phyloP scores from a whole-genome alignment of 1,140 invertebrate genomes.

The Drosophila kanapiae region DNA sequence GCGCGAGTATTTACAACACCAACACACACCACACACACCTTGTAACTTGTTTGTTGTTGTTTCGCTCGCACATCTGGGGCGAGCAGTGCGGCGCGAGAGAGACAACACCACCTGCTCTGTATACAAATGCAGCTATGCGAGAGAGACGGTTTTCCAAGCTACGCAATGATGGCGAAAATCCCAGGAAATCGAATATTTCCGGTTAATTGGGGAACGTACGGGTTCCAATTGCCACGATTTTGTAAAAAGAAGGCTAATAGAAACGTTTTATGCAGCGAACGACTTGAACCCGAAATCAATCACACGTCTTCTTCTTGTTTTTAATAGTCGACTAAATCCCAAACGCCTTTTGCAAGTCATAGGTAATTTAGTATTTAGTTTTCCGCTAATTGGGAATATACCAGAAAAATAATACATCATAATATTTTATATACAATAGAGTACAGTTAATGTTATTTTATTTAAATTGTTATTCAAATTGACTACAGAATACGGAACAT shows the following conservation, averaged over 20 bases:
- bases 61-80: conserved; percentile 70
- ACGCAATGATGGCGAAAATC: conserved; percentile 29
- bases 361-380: not conserved
- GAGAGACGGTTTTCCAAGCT: conserved; percentile 44
- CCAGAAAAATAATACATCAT: no score
- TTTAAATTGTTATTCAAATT: not conserved
- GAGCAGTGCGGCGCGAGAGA: conserved; percentile 60
- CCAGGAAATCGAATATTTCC: not conserved
- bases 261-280: conserved; percentile 19
- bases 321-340: conserved; percentile 14
- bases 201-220: not conserved
- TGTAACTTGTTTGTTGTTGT: conserved; percentile 83
- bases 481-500: no score
- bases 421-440: no score
- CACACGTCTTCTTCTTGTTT: conserved; percentile 21
- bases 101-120: conserved; percentile 72
- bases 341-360: conserved; percentile 3
- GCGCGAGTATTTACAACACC: conserved; percentile 74
- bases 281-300: conserved; percentile 18
- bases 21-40: conserved; percentile 66
- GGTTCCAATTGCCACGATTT: conserved; percentile 8
- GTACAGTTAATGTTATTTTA: no score
- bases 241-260: conserved; percentile 21
- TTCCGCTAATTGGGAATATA: conserved; percentile 9
- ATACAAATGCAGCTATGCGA: conserved; percentile 61